phyloP scores from a whole-genome alignment of 2,797 vertebrate genomes.

The Lagocephalus sceleratus region DNA sequence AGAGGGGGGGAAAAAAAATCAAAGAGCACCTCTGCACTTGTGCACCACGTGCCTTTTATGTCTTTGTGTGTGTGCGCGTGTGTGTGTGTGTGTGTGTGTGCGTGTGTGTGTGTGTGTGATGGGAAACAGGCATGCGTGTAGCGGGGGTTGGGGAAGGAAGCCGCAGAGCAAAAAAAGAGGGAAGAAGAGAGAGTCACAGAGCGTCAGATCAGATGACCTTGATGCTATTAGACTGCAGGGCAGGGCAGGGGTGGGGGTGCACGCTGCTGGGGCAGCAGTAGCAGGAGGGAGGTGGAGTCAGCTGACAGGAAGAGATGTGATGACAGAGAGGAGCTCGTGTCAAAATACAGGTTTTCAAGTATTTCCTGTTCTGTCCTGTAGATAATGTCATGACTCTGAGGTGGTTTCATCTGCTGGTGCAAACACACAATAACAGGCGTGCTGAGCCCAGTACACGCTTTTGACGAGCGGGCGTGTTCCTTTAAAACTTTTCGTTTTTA shows the following conservation, averaged over 20 bases:
- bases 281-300: slow-evolving; percentile 38
- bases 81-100: not conserved
- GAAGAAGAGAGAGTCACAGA: slow-evolving; percentile 17
- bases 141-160: not conserved
- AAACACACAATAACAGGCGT: too few species aligned
- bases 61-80: slow-evolving; percentile 3
- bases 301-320: slow-evolving; percentile 48
- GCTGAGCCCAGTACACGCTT: too few species aligned
- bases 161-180: slow-evolving; percentile 16
- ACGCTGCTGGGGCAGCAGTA: slow-evolving; percentile 15
- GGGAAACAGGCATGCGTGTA: slow-evolving; percentile 10
- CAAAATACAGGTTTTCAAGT: too few species aligned
- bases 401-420: too few species aligned
- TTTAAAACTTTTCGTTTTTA: too few species aligned
- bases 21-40: slow-evolving; percentile 30
- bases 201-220: slow-evolving; percentile 69
- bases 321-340: not conserved
- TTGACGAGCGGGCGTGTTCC: too few species aligned
- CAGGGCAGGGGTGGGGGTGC: slow-evolving; percentile 27
- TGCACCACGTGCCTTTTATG: slow-evolving; percentile 10
- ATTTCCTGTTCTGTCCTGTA: too few species aligned
- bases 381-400: too few species aligned
- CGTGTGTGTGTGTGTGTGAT: slow-evolving; percentile 3
- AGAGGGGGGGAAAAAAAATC: slow-evolving; percentile 26
- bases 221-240: slow-evolving; percentile 63